Conservation (phyloP, 2,797 vertebrate species). For the Rousettus madagascariensis region DNA sequence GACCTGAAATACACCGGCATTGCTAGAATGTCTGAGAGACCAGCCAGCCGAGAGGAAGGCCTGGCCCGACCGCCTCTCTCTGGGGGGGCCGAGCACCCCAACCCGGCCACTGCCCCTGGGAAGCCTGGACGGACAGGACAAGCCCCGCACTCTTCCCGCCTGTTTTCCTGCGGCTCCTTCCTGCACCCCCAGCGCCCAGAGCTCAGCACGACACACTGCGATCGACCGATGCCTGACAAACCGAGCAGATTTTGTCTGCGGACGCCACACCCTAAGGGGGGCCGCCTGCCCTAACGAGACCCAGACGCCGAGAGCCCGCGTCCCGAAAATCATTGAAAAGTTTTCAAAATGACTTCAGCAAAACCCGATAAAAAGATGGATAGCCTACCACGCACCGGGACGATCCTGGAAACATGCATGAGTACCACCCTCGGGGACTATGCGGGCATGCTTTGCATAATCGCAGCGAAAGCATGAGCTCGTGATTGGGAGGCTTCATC, state of each 20-base stretch:
- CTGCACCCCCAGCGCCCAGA: too few species aligned
- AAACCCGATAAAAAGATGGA: neutral
- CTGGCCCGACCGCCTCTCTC: fast-evolving
- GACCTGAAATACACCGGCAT: neutral
- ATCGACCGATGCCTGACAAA: neutral
- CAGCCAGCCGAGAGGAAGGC: too few species aligned
- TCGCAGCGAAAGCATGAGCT: neutral
- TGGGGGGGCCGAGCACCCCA: too few species aligned
- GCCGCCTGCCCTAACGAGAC: neutral
- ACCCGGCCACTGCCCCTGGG: too few species aligned
- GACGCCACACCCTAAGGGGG: neutral
- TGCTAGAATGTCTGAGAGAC: neutral
- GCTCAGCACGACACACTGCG: neutral
- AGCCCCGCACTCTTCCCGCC: neutral
- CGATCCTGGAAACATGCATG: neutral
- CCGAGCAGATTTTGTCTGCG: neutral
- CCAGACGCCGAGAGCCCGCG: neutral
- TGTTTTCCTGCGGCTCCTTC: neutral
- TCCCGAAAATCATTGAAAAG: neutral
- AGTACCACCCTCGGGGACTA: neutral
- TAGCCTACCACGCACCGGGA: neutral
- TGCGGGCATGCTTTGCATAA: neutral
- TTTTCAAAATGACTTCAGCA: neutral
- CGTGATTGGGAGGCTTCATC: neutral
- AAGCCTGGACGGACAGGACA: too few species aligned